Base-by-base conservation (phyloP, 2,888 invertebrate genomes). In the Polyommatus icarus region DNA sequence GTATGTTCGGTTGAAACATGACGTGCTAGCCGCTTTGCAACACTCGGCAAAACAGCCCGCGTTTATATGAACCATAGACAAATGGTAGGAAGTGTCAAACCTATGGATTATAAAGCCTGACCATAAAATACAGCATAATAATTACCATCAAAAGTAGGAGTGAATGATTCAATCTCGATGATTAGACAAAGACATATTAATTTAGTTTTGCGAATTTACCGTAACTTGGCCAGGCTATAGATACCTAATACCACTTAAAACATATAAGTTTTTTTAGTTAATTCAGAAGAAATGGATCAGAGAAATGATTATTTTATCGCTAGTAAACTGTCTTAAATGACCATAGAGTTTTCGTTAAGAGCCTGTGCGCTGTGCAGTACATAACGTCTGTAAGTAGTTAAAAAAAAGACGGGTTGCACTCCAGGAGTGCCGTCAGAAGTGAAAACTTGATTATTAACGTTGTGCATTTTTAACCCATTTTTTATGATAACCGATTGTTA, bases 1-100 rank as follows among this genome's bases (percentile, higher is more conserved):
- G 80, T 99, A 98, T 90, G 99, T 99, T 3, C 94, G 99, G 76
- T 97, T 98, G 87, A 98, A 98, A 88, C 98, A 98, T 85, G 98
- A 98, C 85, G 96, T 98, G 4, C 92, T 98, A 73, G 98, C 98
- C 46, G 98, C 98, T 20, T 94, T 98, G 54, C 97, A 98, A 87
- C 98, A 98, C 90, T 97, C 97, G 84, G 97, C 97, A 85, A 96
- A 97, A 83, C 97, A 97, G 84, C 96, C 96, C 77, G 96, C 96
- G 80, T 96, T 92, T 84, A 95, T 95, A 85, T 95, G 87, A 93
- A 84, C 76, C 78, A 82, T 72, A 72, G 72, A 40, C 10, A 72
- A 71, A 40, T 72, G 36, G 24, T 18, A 67, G 10, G 24, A 61
- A 61, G 61, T 20, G 61, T 24, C 10, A 32, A 67, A 67, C 32